phyloP scores from a whole-genome alignment of 2,888 invertebrate species.

The Phortica okadai region DNA sequence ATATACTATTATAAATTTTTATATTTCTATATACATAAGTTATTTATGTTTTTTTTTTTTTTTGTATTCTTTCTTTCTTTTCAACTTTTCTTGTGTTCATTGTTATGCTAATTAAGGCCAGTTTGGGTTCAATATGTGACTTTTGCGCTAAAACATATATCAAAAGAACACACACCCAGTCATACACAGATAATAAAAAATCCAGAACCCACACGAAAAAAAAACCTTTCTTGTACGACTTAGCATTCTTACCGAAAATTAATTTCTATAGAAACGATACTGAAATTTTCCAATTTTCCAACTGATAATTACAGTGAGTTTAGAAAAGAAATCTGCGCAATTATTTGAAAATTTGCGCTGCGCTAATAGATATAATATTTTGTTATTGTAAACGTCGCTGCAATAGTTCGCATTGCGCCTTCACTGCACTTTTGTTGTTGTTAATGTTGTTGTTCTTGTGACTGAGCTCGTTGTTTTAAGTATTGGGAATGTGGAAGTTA shows the following conservation, averaged over 20 bases:
- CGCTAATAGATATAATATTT: slow-evolving; percentile 57
- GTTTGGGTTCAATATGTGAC: slow-evolving; percentile 26
- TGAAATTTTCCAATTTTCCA: background rate
- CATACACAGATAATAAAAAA: background rate
- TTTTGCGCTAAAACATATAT: slow-evolving; percentile 39
- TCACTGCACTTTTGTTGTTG: slow-evolving; percentile 1
- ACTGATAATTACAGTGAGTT: no score
- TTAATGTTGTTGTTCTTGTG: slow-evolving; percentile 27
- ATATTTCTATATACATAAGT: background rate
- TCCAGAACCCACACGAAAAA: background rate
- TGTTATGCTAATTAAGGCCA: slow-evolving; percentile 70
- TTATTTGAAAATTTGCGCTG: slow-evolving; percentile 63
- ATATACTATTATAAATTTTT: background rate
- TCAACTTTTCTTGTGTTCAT: slow-evolving; percentile 49
- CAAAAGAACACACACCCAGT: slow-evolving; percentile 52
- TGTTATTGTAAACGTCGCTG: slow-evolving; percentile 35
- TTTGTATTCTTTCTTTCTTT: slow-evolving; percentile 37
- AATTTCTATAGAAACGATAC: background rate
- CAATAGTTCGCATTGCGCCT: background rate
- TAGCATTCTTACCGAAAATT: background rate
- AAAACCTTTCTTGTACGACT: background rate
- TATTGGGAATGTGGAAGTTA: slow-evolving; percentile 68
- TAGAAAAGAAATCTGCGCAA: slow-evolving; percentile 47
- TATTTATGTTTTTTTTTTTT: slow-evolving; percentile 1
- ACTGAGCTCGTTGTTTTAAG: background rate